A percentile compares a stretch with the other conserved stretches of the same genome.
Evolutionary conservation across 1,140 invertebrate genomes (phyloP).

Genomic region (Pentalonia nigronervosa): DNA sequence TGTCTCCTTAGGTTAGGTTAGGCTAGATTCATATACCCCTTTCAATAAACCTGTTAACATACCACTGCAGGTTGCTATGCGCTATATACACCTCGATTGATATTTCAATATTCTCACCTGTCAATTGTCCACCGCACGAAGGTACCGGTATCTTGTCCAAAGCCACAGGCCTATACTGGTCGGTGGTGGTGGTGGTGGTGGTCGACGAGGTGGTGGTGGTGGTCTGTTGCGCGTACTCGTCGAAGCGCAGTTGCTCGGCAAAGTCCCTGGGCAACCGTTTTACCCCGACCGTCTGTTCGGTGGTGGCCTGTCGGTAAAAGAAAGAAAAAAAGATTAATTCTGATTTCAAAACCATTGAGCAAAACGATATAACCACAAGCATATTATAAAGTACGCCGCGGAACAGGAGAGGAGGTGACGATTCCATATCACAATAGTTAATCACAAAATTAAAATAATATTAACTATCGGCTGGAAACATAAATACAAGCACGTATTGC

Average conservation of each 20-base stretch:
- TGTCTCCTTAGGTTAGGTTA: too few relatives aligned
- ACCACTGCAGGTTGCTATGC: too few relatives aligned
- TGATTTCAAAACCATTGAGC: background rate
- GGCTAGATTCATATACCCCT: too few relatives aligned
- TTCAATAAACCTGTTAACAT: too few relatives aligned
- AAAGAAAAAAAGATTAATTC: background rate
- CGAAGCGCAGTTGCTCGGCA: constrained; percentile 39
- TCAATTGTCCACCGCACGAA: constrained; percentile 29
- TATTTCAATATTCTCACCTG: background rate
- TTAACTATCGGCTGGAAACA: background rate
- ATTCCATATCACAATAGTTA: background rate
- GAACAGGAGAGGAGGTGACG: background rate
- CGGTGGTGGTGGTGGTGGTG: background rate
- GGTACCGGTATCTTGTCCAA: constrained; percentile 50
- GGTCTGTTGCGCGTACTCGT: constrained; percentile 25
- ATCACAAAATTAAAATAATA: too few relatives aligned
- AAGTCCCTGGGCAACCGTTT: constrained; percentile 20
- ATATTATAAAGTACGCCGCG: background rate
- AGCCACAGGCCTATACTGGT: background rate
- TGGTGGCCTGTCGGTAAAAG: background rate
- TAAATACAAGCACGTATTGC: background rate
- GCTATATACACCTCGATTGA: too few relatives aligned
- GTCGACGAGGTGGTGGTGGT: background rate
- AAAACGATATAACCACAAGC: background rate
- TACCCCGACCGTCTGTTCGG: background rate